These are phyloP conservation scores for Serrognathus titanus DNA, from an alignment of 2,888 invertebrate species.

Conservation along the genomic window DNA sequence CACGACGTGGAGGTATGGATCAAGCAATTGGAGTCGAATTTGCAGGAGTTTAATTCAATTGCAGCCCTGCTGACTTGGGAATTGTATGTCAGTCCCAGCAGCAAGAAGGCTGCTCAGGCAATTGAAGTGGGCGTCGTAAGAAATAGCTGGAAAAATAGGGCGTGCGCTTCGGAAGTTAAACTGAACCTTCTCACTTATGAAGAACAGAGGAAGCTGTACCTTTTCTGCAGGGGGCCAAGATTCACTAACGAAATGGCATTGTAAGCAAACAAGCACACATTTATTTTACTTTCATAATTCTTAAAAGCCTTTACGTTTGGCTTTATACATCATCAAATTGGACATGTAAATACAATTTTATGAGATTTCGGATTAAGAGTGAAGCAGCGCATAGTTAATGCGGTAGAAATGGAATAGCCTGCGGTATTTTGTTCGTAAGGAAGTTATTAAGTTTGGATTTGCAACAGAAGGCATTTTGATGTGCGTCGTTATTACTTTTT, in stretches of 20 bases:
- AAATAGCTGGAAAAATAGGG: conserved; percentile 42
- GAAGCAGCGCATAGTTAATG: too few species aligned
- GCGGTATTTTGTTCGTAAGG: too few species aligned
- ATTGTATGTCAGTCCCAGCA: conserved; percentile 27
- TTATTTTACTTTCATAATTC: too few species aligned
- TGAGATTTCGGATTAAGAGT: too few species aligned
- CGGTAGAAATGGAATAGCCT: too few species aligned
- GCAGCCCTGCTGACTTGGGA: conserved; percentile 38
- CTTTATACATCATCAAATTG: too few species aligned
- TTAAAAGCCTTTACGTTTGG: too few species aligned
- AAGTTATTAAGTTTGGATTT: too few species aligned
- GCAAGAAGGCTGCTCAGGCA: conserved; percentile 28
- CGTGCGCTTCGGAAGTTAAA: conserved; percentile 35
- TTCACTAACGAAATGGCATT: conserved; percentile 55
- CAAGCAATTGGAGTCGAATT: conserved; percentile 30
- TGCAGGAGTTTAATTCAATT: conserved; percentile 34
- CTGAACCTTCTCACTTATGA: conserved; percentile 25
- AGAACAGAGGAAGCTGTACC: conserved; percentile 55
- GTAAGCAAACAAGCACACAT: too few species aligned
- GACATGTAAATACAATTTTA: too few species aligned
- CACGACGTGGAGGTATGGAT: conserved; percentile 35
- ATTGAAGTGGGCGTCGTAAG: conserved; percentile 32
- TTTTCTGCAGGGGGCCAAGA: conserved; percentile 63
- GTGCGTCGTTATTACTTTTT: too few species aligned
- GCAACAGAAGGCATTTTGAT: too few species aligned